Base-by-base conservation (phyloP, 2,113 vertebrate genomes). In the Actinemys pallida region DNA sequence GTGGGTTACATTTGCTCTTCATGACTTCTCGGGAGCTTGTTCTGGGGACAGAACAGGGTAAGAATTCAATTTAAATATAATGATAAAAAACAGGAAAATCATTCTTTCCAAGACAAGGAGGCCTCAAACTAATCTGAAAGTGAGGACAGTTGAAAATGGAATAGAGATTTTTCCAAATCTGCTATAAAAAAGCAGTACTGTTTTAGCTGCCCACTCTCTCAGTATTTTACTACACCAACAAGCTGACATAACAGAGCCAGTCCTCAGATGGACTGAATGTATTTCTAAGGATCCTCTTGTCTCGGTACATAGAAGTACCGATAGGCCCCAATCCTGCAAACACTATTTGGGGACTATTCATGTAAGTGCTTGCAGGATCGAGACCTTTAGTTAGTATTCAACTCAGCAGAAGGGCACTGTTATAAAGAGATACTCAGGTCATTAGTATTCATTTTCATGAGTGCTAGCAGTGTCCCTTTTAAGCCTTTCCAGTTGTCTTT, bases 181-280 rank as follows among this genome's bases (percentile, higher is more conserved):
- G 17, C 85, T 7, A 5, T 65, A 54, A 45, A 94, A n/a, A 24
- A 78, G 2, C 13, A 90, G 4, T 25, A 72, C 83, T 1, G 1
- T n/a, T 69, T 35, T 29, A 92, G 50, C 39, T 81, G 35, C 14
- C 4, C 91, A 4, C 12, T 90, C 6, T 50, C 8, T 17, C 2
- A 5, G 83, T n/a, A 45, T 50, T 91, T 13, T 16, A 72, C 65
- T 75, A 52, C 1, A 1, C 19, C 42, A 72, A 65, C 13, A 22
- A 76, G 42, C n/a, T 72, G n/a, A 72, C n/a, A 69, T 69, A n/a
- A 89, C 14, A 45, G 19, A 89, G 7, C 31, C 80, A 27, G 5
- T 10, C n/a, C 47, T 79, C 50, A 87, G 57, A 5, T 24, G 45
- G 0, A 11, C 35, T 49, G 25, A 39, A 4, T 27, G 0, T 56